Evolutionary conservation across 2,797 vertebrate genomes (phyloP), one percentile per base, ranked within the genome.

Genomic region (Perodicticus potto): DNA sequence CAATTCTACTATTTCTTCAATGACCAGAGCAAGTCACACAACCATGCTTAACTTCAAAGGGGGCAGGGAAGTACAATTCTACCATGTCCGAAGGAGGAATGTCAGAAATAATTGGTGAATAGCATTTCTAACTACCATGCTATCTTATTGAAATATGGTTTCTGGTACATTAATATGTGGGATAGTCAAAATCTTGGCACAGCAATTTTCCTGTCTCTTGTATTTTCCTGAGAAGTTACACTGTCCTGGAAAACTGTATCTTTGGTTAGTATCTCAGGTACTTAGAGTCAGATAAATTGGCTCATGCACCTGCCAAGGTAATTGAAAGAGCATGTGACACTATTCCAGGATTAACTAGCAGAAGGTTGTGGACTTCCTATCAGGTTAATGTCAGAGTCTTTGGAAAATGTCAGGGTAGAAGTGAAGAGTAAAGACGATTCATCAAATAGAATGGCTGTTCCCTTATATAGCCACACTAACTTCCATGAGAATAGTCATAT

Each of bases 321-420:
- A 96, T 25, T 40, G 40, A 86, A 86, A 91, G 34, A 34, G 13
- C 37, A 67, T 65, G 20, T 49, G 78, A 45, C 22, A 91, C 32
- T 93, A 73, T 91, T 85, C 22, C 74, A 32, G 19, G 55, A n/a
- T 95, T 95, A 93, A 67, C 49, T 72, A 87, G 22, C 80, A 91
- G 27, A 80, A 65, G 20, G 23, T 27, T 89, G 72, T 53, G 29
- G 32, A 89, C 37, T 89, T 82, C 27, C 89, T 70, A 88, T 3
- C 53, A 88, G 61, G 20, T 59, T 80, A 45, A 72, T 89, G 82
- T 91, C 69, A 92, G 55, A 93, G 78, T 74, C 63, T 91, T 45
- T 22, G 77, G 45, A 1, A 82, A 81, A 65, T 12, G 2, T 61
- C 55, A 63, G 40, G 40, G 34, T 73, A 8, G 29, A 77, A 65